A percentile compares a stretch with the other conserved stretches of the same genome.
phyloP scores from a whole-genome alignment of 2,888 invertebrate species.

The Pheosia tremula region DNA sequence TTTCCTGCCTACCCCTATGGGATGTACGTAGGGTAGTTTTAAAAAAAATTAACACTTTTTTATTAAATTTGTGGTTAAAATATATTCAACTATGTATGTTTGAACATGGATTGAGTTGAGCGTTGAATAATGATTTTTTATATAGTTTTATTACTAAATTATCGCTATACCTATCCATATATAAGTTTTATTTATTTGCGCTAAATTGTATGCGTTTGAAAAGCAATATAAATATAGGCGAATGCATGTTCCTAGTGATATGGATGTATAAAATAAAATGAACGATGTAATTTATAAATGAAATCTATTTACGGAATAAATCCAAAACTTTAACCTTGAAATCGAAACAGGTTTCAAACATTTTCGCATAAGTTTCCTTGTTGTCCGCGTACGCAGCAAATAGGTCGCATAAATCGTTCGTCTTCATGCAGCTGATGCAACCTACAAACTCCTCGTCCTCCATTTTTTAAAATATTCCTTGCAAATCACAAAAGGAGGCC shows the following conservation, averaged over 20 bases:
- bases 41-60: too few species aligned
- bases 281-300: slow-evolving; percentile 17
- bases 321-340: slow-evolving; percentile 57
- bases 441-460: slow-evolving; percentile 78
- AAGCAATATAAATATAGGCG: neutral
- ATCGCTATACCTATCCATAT: too few species aligned
- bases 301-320: slow-evolving; percentile 27
- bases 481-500: slow-evolving; percentile 46
- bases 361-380: slow-evolving; percentile 72
- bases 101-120: too few species aligned
- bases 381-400: slow-evolving; percentile 74
- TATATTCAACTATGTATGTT: too few species aligned
- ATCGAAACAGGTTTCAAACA: slow-evolving; percentile 77
- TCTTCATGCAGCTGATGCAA: slow-evolving; percentile 80
- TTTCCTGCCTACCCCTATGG: too few species aligned
- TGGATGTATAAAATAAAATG: slow-evolving; percentile 18
- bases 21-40: too few species aligned
- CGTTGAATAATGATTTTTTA: too few species aligned
- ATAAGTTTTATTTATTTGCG: too few species aligned
- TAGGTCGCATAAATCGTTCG: slow-evolving; percentile 78
- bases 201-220: too few species aligned
- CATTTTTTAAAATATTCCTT: slow-evolving; percentile 50
- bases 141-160: too few species aligned
- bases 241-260: neutral
- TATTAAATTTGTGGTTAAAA: too few species aligned